Percentiles rank a stretch among this genome's conserved stretches.
These are phyloP conservation scores for Ophioninae sp. DNA, from an alignment of 2,888 invertebrate genomes.

Conservation along the genomic window DNA sequence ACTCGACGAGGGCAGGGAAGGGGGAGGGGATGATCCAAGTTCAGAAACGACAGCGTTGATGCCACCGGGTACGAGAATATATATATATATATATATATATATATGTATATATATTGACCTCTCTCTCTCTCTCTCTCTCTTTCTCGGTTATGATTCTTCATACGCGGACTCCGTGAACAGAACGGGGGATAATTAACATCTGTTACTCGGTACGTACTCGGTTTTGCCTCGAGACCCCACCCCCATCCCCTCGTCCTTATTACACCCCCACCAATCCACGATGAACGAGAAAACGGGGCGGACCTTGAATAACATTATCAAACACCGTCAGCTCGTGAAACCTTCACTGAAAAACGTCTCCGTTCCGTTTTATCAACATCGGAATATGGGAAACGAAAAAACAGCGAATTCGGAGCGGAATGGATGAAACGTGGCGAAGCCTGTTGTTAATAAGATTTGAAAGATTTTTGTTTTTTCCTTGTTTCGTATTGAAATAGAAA, in stretches of 20 bases:
- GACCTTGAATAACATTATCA: slow-evolving; percentile 80
- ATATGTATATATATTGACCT: too few species aligned
- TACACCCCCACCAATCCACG: slow-evolving; percentile 73
- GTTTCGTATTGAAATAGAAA: too few species aligned
- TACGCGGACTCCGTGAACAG: slow-evolving; percentile 65
- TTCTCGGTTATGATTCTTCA: slow-evolving; percentile 7
- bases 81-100: too few species aligned
- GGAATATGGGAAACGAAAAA: background rate
- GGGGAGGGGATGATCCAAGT: background rate
- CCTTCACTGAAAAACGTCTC: slow-evolving; percentile 1
- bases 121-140: too few species aligned
- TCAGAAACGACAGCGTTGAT: slow-evolving; percentile 24
- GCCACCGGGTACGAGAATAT: background rate
- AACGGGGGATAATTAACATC: slow-evolving; percentile 80
- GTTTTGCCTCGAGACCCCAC: slow-evolving; percentile 76
- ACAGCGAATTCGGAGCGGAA: too few species aligned
- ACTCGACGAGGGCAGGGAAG: background rate
- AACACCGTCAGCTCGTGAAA: slow-evolving; percentile 32
- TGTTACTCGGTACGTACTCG: slow-evolving; percentile 78
- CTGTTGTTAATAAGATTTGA: too few species aligned
- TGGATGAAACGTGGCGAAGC: too few species aligned
- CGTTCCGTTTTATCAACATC: background rate
- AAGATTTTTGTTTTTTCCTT: too few species aligned
- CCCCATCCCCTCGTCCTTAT: slow-evolving; percentile 73
- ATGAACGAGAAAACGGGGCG: slow-evolving; percentile 74